Conservation (phyloP, 2,888 invertebrate species). For the Cryptocephalus primarius region DNA sequence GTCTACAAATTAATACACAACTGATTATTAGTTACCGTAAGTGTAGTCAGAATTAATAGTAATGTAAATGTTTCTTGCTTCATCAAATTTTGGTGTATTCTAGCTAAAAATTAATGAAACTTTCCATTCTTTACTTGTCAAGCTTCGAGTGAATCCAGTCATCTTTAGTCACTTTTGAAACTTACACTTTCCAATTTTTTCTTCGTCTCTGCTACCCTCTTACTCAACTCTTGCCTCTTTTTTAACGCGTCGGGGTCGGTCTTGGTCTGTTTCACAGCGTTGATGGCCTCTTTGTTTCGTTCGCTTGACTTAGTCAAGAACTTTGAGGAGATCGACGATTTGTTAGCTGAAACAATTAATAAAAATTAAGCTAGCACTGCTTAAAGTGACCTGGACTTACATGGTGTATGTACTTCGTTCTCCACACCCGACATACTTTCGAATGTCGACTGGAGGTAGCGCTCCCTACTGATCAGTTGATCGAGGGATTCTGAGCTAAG, state of each 20-base stretch:
- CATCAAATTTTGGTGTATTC: too few species aligned
- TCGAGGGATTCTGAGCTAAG: conserved; percentile 61
- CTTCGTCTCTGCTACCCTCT: conserved; percentile 74
- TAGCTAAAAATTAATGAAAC: too few species aligned
- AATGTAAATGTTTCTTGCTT: too few species aligned
- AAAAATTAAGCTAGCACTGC: background rate
- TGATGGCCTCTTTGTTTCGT: conserved; percentile 42
- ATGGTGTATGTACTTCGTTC: conserved; percentile 16
- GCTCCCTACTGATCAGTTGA: conserved; percentile 46
- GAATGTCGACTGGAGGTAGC: conserved; percentile 55
- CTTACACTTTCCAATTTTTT: conserved; percentile 79
- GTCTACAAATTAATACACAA: too few species aligned
- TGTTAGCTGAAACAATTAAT: conserved; percentile 33
- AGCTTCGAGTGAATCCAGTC: too few species aligned
- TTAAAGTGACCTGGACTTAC: conserved; percentile 10
- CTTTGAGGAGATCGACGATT: conserved; percentile 55
- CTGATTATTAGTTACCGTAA: too few species aligned
- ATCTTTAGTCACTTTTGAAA: too few species aligned
- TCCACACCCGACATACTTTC: conserved; percentile 63
- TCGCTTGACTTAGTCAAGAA: conserved; percentile 32
- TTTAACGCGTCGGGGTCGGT: conserved; percentile 53
- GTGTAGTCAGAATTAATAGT: too few species aligned
- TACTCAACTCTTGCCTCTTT: conserved; percentile 67
- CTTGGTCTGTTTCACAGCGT: conserved; percentile 44
- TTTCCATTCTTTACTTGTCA: too few species aligned